Evolutionary conservation across 1,140 invertebrate genomes (phyloP).

Genomic region (Bradynema listronoti): DNA sequence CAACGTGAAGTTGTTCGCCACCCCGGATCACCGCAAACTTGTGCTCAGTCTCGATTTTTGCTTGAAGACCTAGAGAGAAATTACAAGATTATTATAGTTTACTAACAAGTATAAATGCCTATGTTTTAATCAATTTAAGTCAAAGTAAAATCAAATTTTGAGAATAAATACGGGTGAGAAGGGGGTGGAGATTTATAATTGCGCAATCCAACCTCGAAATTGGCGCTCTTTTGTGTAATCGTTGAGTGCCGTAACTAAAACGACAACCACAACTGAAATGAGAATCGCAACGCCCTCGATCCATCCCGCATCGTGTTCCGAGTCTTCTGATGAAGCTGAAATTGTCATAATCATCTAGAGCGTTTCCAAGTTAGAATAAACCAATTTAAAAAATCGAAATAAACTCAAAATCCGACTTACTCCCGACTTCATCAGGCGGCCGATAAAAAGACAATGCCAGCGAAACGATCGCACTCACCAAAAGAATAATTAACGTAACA

Average conservation of each 20-base stretch:
- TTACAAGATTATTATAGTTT: neutral
- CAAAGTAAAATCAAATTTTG: too few species aligned
- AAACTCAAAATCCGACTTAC: too few species aligned
- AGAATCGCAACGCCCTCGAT: slow-evolving; percentile 57
- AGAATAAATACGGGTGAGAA: too few species aligned
- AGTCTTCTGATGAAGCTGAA: too few species aligned
- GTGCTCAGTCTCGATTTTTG: slow-evolving; percentile 94
- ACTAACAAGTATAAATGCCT: neutral
- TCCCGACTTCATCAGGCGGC: slow-evolving; percentile 60
- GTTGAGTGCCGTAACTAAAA: slow-evolving; percentile 55
- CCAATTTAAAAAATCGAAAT: too few species aligned
- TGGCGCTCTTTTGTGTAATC: slow-evolving; percentile 53
- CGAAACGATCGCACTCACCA: slow-evolving; percentile 68
- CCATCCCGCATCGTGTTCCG: too few species aligned
- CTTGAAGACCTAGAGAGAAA: slow-evolving; percentile 68
- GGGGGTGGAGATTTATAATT: too few species aligned
- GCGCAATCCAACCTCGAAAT: too few species aligned
- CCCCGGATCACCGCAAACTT: slow-evolving; percentile 91
- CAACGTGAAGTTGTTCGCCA: slow-evolving; percentile 56
- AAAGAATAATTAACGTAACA: slow-evolving; percentile 85
- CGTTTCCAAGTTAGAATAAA: too few species aligned
- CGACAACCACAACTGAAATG: slow-evolving; percentile 55
- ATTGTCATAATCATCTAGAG: too few species aligned
- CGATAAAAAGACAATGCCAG: slow-evolving; percentile 84
- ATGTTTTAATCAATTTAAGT: too few species aligned